These are phyloP conservation scores for Podarcis lilfordi DNA, from an alignment of 2,797 vertebrate species.

Conservation along the genomic window DNA sequence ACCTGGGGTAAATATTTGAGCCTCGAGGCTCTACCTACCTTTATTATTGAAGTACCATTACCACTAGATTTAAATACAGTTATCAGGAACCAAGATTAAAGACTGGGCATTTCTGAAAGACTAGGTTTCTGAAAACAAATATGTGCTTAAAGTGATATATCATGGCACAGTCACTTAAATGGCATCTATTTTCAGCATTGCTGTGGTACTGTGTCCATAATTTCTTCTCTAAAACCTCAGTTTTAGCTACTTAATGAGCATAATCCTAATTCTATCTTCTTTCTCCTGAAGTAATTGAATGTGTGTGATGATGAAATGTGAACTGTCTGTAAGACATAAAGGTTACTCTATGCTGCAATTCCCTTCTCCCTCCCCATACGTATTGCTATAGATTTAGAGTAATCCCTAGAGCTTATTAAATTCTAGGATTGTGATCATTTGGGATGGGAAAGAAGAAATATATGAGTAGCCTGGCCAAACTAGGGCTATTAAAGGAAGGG, in stretches of 20 bases:
- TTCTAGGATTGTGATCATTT: too few species aligned
- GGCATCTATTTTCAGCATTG: rapidly evolving
- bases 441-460: too few species aligned
- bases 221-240: not conserved
- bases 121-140: too few species aligned
- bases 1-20: not conserved
- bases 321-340: not conserved
- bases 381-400: too few species aligned
- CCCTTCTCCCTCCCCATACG: too few species aligned
- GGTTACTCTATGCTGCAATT: too few species aligned
- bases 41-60: not conserved
- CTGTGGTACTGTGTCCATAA: rapidly evolving
- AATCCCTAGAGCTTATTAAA: too few species aligned
- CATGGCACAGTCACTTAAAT: not conserved
- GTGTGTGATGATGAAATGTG: not conserved
- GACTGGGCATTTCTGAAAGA: not conserved
- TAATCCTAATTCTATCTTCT: not conserved
- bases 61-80: not conserved
- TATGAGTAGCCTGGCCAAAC: too few species aligned
- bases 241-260: not conserved
- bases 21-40: not conserved
- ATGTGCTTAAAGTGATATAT: too few species aligned
- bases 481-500: too few species aligned
- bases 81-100: not conserved
- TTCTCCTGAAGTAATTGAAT: not conserved